Percentiles rank a stretch among this genome's conserved stretches.
These are phyloP conservation scores for Unio delphinus DNA, from an alignment of 2,888 invertebrate species.

Conservation along the genomic window DNA sequence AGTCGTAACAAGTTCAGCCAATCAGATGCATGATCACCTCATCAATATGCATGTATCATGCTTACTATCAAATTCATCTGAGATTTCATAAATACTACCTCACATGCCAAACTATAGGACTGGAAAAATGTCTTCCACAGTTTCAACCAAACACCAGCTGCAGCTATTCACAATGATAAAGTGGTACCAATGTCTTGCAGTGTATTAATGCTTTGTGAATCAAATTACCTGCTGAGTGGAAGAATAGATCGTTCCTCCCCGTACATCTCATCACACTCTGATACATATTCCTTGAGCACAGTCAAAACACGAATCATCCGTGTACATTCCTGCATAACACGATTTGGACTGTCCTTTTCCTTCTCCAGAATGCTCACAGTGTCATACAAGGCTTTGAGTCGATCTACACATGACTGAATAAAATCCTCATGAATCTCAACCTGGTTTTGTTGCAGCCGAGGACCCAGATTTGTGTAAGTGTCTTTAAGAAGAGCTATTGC, in stretches of 20 bases:
- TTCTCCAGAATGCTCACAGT: conserved; percentile 75
- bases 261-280: conserved; percentile 86
- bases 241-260: conserved; percentile 89
- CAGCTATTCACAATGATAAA: no score
- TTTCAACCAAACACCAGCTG: no score
- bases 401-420: conserved; percentile 91
- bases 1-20: no score
- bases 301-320: conserved; percentile 91
- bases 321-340: conserved; percentile 80
- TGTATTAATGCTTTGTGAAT: not conserved
- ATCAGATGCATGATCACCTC: no score
- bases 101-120: no score
- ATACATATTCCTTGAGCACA: conserved; percentile 94
- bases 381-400: conserved; percentile 83
- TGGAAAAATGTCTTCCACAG: no score
- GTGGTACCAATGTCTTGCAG: no score
- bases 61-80: no score
- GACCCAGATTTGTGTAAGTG: conserved; percentile 93
- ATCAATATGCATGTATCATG: no score
- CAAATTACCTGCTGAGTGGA: conserved; percentile 82
- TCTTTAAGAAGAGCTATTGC: conserved; percentile 93
- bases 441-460: conserved; percentile 82
- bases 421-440: conserved; percentile 92
- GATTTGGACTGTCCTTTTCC: conserved; percentile 74
- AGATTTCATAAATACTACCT: no score